Evolutionary conservation across 2,797 vertebrate species (phyloP), one percentile per base, ranked within the genome.

Genomic region (Cephalopachus bancanus): DNA sequence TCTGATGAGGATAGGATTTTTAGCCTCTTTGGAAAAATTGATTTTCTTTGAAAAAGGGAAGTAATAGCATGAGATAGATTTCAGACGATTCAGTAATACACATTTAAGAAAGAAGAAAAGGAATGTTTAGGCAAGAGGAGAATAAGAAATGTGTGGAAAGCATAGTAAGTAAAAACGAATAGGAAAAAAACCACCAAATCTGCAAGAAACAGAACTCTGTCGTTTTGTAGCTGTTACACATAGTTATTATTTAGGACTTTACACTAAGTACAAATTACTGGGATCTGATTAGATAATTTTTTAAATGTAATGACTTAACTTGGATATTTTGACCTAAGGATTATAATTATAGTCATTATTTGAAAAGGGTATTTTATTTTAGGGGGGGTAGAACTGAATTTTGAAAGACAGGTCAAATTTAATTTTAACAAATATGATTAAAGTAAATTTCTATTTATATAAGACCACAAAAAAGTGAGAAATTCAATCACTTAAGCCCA

Each of bases 351-450:
- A 72, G 17, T 55, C 19, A 24, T 92, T 89, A 72, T 78, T 93
- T 88, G 30, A 76, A 85, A 89, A 94, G 55, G 60, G 83, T 51
- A 60, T n/a, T 20, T 78, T 88, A 53, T 65, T 85, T 17, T 94
- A 44, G 30, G 88, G 91, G 89, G 57, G 59, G 7, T 51, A 69
- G 33, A 92, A 14, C 7, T 84, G 10, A 49, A 89, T 93, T 94
- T 93, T 90, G 78, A 78, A 89, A 90, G 28, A 81, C 15, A 44
- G 30, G 62, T 72, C 89, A 92, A 91, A 85, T 89, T 94, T 81
- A 96, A 89, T 89, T 92, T 95, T 74, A 89, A 90, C 16, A 72
- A 94, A 83, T 79, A 83, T 12, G n/a, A 93, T 79, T 75, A 72
- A 76, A 91, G 15, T 83, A 90, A 94, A 51, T 4, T 91, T 12